Percentiles rank a stretch among this genome's conserved stretches.
Conservation (phyloP, 2,797 vertebrate species). For the Danio albolineatus region DNA sequence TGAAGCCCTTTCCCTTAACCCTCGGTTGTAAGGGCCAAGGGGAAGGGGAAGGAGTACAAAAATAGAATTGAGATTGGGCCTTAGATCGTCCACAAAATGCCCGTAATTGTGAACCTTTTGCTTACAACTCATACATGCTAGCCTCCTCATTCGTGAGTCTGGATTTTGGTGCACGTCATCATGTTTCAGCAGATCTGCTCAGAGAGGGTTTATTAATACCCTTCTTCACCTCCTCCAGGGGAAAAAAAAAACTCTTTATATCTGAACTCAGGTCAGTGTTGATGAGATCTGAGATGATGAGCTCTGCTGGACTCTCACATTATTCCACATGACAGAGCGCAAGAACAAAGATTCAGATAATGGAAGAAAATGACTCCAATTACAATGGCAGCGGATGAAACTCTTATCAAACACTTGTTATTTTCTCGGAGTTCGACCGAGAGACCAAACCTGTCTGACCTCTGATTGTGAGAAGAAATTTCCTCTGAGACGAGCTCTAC, state of each 20-base stretch:
- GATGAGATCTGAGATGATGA: constrained; percentile 30
- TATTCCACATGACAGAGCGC: constrained; percentile 15
- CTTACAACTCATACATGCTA: too few species aligned
- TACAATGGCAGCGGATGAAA: constrained; percentile 1
- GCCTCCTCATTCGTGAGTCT: too few species aligned
- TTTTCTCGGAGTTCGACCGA: not conserved
- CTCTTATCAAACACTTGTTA: constrained; percentile 16
- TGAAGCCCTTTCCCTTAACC: too few species aligned
- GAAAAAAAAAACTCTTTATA: constrained; percentile 36
- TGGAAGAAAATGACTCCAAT: constrained; percentile 21
- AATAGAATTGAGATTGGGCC: too few species aligned
- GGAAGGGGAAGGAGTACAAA: too few species aligned
- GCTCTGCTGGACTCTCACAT: constrained; percentile 8
- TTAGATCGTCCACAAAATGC: too few species aligned
- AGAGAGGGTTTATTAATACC: constrained; percentile 27
- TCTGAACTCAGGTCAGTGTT: constrained; percentile 20
- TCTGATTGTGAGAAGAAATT: not conserved
- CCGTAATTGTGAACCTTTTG: too few species aligned
- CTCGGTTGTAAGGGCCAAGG: too few species aligned
- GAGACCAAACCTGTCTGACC: constrained; percentile 6
- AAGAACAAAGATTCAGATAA: constrained; percentile 34
- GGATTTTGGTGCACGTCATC: constrained; percentile 26
- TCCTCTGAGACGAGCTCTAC: not conserved
- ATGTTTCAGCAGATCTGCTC: constrained; percentile 5
- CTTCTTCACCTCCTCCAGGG: constrained; percentile 23